Conservation (phyloP, 2,888 invertebrate species). For the Bellardia pandia region DNA sequence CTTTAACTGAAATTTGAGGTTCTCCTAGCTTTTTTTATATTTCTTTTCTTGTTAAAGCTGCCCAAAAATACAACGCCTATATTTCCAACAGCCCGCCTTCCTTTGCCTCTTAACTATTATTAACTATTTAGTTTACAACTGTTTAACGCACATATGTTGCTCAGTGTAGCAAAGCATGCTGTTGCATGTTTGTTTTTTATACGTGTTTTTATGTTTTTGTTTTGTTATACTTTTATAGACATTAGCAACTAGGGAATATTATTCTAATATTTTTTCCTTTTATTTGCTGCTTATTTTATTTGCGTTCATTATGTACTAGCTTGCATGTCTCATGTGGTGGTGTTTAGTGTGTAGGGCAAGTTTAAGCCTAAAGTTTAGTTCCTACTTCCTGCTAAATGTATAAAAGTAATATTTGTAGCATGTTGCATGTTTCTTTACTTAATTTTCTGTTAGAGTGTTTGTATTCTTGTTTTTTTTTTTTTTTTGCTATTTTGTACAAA, state of each 20-base stretch:
- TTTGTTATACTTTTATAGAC: slow-evolving; percentile 28
- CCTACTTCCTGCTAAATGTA: slow-evolving; percentile 28
- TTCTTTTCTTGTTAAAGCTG: background rate
- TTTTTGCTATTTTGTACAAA: background rate
- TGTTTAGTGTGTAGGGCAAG: background rate
- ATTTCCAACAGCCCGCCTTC: background rate
- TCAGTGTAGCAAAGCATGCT: background rate
- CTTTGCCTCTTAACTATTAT: background rate
- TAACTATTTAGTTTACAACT: background rate
- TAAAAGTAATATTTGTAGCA: slow-evolving; percentile 15
- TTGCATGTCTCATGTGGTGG: background rate
- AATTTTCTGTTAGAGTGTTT: background rate
- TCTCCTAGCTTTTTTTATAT: background rate
- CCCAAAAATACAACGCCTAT: background rate
- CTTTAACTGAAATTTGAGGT: background rate
- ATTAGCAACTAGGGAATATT: slow-evolving; percentile 32
- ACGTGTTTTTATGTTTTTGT: slow-evolving; percentile 1
- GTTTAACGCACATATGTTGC: slow-evolving; percentile 25
- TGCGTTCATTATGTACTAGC: background rate
- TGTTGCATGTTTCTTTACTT: background rate
- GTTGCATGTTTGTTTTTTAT: slow-evolving; percentile 19
- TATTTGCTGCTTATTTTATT: slow-evolving; percentile 2
- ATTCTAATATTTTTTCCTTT: slow-evolving; percentile 31
- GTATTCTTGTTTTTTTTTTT: background rate
- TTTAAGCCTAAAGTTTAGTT: background rate